Conservation (phyloP, 2,888 invertebrate genomes). For the Conistra vaccinii region DNA sequence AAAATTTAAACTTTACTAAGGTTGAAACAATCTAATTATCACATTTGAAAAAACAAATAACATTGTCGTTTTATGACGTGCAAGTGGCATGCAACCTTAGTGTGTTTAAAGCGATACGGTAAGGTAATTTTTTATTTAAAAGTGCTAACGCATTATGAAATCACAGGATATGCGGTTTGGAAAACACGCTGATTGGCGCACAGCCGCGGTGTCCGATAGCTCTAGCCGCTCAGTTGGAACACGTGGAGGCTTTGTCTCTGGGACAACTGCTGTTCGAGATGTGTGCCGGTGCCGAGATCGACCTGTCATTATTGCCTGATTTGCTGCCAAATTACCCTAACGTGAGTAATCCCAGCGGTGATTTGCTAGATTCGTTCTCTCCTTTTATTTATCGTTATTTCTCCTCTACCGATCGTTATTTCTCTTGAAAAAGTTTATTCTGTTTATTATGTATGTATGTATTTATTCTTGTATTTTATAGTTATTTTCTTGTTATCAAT, state of each 20-base stretch:
- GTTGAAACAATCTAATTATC: neutral
- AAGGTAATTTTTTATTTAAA: neutral
- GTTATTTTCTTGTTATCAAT: too few relatives aligned
- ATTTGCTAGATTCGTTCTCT: too few relatives aligned
- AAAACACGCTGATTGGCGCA: conserved; percentile 95
- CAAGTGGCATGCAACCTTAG: neutral
- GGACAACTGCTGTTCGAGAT: conserved; percentile 97
- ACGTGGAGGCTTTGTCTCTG: conserved; percentile 91
- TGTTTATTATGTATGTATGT: too few relatives aligned
- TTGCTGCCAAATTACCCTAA: conserved; percentile 93
- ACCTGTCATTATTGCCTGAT: conserved; percentile 93
- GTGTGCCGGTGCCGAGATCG: conserved; percentile 96
- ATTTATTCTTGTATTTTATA: too few relatives aligned
- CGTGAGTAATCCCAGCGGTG: too few relatives aligned
- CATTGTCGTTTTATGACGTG: too few relatives aligned
- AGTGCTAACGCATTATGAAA: neutral
- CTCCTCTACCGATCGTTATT: too few relatives aligned
- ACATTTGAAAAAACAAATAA: neutral
- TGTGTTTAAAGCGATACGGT: neutral
- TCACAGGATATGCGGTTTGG: conserved; percentile 95
- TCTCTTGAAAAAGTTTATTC: too few relatives aligned
- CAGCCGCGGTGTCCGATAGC: conserved; percentile 88
- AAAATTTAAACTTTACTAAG: neutral
- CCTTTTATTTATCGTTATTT: too few relatives aligned
- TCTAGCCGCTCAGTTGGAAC: conserved; percentile 79